Evolutionary conservation across 1,140 invertebrate species (phyloP).

Genomic region (Hesperophylax magnus): DNA sequence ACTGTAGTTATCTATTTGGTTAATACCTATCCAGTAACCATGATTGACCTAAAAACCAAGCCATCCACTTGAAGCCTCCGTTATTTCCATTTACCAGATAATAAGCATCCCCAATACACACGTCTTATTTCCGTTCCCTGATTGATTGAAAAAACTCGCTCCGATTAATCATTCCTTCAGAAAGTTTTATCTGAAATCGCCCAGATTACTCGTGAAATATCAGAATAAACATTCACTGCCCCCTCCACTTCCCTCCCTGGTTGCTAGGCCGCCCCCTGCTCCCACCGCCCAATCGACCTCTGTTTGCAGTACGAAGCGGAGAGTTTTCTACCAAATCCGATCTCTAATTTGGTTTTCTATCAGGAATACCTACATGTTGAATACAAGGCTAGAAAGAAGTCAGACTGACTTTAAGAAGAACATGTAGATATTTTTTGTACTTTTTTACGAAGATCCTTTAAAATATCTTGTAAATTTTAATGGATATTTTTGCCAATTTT

Average conservation of each 20-base stretch:
- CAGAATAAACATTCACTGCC: slow-evolving; percentile 32
- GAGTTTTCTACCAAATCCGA: slow-evolving; percentile 50
- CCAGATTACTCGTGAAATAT: slow-evolving; percentile 40
- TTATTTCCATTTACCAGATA: background rate
- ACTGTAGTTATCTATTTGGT: no score
- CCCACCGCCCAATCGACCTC: slow-evolving; percentile 21
- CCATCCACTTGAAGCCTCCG: no score
- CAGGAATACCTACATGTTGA: slow-evolving; percentile 11
- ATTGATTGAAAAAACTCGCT: slow-evolving; percentile 32
- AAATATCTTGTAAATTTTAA: no score
- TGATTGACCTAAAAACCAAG: no score
- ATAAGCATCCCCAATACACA: background rate
- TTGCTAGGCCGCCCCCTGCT: slow-evolving; percentile 12
- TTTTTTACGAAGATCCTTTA: no score
- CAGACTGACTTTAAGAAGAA: background rate
- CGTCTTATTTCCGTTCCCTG: slow-evolving; percentile 7
- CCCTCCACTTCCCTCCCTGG: background rate
- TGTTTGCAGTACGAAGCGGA: slow-evolving; percentile 17
- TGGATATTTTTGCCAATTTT: no score
- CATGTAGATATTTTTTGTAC: no score
- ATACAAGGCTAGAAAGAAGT: background rate
- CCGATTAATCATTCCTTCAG: slow-evolving; percentile 38
- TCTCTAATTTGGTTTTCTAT: slow-evolving; percentile 54
- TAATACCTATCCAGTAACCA: no score
- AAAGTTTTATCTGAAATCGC: slow-evolving; percentile 42